Evolutionary conservation across 1,140 invertebrate genomes (phyloP).

Genomic region (Listronotus bonariensis): DNA sequence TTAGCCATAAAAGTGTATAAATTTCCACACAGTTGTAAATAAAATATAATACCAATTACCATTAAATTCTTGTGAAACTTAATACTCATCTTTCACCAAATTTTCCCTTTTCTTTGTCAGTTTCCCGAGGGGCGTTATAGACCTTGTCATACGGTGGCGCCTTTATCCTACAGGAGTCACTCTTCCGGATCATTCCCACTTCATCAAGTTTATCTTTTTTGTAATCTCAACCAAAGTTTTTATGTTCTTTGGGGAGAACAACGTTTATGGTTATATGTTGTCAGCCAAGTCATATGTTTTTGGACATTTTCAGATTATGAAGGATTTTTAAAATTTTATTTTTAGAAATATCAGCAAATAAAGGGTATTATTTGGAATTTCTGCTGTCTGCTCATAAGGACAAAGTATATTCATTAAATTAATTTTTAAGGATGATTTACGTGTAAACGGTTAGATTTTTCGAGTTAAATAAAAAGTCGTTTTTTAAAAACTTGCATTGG

Average conservation of each 20-base stretch:
- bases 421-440: too few relatives aligned
- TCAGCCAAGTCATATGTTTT: neutral
- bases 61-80: neutral
- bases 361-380: too few relatives aligned
- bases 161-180: slow-evolving; percentile 23
- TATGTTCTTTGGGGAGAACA: slow-evolving; percentile 10
- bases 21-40: too few relatives aligned
- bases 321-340: too few relatives aligned
- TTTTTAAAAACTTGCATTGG: too few relatives aligned
- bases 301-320: too few relatives aligned
- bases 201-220: slow-evolving; percentile 38
- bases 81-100: neutral
- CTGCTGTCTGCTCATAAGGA: too few relatives aligned
- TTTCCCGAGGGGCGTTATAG: slow-evolving; percentile 8
- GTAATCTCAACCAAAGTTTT: slow-evolving; percentile 24
- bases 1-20: too few relatives aligned
- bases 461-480: too few relatives aligned
- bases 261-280: neutral
- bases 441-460: too few relatives aligned
- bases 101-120: neutral
- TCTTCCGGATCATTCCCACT: slow-evolving; percentile 41
- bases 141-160: slow-evolving; percentile 36
- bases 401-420: too few relatives aligned
- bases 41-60: neutral
- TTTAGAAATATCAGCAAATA: too few relatives aligned